A percentile compares a stretch with the other conserved stretches of the same genome.
These are phyloP conservation scores for Sphenopsis melanotis DNA, from an alignment of 2,797 vertebrate genomes.

Conservation along the genomic window DNA sequence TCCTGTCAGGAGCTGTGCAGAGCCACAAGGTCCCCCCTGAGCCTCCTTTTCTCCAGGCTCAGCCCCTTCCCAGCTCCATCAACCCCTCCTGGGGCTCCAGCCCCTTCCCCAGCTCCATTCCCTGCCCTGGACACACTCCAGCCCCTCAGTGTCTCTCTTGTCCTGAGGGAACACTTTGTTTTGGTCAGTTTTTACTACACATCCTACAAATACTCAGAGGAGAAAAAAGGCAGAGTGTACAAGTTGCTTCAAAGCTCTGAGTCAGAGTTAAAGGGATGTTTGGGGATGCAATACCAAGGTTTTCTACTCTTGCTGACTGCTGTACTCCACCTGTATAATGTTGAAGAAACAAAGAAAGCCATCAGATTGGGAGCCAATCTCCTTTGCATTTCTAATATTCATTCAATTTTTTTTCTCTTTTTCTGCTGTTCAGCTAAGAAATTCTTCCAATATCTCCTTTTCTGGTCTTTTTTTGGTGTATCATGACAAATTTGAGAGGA, in stretches of 20 bases:
- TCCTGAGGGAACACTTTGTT: not conserved
- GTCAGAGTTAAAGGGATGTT: not conserved
- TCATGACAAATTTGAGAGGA: accelerated
- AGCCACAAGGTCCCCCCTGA: not conserved
- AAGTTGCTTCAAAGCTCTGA: accelerated
- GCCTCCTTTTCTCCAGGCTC: not conserved
- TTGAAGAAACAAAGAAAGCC: not conserved
- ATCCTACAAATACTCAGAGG: accelerated
- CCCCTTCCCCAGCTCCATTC: not conserved
- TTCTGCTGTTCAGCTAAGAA: not conserved
- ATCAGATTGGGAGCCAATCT: not conserved
- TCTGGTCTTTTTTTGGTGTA: not conserved
- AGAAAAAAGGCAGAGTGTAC: not conserved
- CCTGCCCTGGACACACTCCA: accelerated
- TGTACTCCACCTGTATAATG: not conserved
- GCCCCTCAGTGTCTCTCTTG: accelerated
- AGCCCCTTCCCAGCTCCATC: not conserved
- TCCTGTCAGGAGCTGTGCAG: not conserved
- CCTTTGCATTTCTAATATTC: not conserved
- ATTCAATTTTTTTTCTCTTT: not conserved
- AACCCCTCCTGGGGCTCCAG: not conserved
- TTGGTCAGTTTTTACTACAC: not conserved
- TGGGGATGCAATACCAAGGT: accelerated
- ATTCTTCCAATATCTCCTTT: not conserved
- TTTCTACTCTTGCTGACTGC: not conserved